These are phyloP conservation scores for Fopius arisanus DNA, from an alignment of 1,140 invertebrate genomes.

Conservation along the genomic window DNA sequence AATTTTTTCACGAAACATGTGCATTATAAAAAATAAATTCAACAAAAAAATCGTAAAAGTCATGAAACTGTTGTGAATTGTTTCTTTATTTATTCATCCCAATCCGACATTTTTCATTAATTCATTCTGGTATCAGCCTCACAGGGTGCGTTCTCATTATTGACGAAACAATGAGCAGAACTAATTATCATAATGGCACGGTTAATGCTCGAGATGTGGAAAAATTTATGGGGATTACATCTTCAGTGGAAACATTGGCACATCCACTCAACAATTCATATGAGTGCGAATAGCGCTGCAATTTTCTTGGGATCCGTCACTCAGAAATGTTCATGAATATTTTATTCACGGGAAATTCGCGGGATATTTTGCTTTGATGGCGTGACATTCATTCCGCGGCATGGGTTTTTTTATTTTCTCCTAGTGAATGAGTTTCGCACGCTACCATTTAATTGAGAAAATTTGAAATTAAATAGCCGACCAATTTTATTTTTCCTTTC, in stretches of 20 bases:
- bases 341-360: not conserved
- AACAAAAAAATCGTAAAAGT: slow-evolving; percentile 59
- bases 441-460: no score
- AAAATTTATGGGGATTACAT: not conserved
- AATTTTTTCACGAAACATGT: slow-evolving; percentile 63
- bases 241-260: not conserved
- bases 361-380: no score
- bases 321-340: not conserved
- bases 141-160: not conserved
- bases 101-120: not conserved
- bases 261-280: not conserved
- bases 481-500: no score
- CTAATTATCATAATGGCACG: not conserved
- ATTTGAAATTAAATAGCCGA: no score
- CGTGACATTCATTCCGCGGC: no score
- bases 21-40: slow-evolving; percentile 61
- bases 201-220: not conserved
- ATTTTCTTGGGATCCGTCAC: not conserved
- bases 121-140: not conserved
- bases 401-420: no score
- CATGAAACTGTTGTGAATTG: slow-evolving; percentile 21
- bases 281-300: not conserved
- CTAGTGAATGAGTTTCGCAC: no score
- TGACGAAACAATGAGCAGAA: not conserved
- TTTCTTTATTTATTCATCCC: not conserved